These are phyloP conservation scores for Drosophila mauritiana DNA, from an alignment of 1,140 invertebrate genomes.

Conservation along the genomic window DNA sequence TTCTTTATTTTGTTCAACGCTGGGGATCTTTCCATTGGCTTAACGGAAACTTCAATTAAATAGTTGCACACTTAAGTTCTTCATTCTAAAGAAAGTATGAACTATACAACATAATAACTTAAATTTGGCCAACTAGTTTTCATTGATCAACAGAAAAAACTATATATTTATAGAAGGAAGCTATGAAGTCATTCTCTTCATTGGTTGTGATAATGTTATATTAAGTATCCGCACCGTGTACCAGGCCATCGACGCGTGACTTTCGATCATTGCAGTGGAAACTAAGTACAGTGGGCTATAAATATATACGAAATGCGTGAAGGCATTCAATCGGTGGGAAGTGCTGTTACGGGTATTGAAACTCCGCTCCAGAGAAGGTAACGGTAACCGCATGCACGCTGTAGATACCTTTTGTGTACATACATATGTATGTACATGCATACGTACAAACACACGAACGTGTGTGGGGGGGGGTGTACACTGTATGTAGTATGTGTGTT, in stretches of 20 bases:
- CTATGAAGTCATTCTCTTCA: neutral
- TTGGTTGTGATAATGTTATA: conserved; percentile 5
- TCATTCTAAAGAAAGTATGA: no score
- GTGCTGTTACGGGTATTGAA: conserved; percentile 5
- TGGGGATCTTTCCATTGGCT: neutral
- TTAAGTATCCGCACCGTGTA: conserved; percentile 17
- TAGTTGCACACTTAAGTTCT: no score
- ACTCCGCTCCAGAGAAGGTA: neutral
- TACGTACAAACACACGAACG: neutral
- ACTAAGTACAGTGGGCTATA: conserved; percentile 24
- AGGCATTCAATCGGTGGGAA: neutral
- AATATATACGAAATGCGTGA: conserved; percentile 29
- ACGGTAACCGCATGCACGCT: conserved; percentile 51
- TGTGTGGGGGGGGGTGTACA: neutral
- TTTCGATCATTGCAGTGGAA: conserved; percentile 49
- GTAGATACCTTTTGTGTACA: neutral
- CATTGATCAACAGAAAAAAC: neutral
- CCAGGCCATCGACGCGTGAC: conserved; percentile 47
- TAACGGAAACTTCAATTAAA: neutral
- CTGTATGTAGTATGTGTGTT: conserved; percentile 49
- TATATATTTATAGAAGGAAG: neutral
- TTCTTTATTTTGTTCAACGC: neutral
- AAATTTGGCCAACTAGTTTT: neutral
- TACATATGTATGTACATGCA: neutral
- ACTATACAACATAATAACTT: no score